Evolutionary conservation across 2,888 invertebrate species (phyloP), one percentile per base, ranked within the genome.

Genomic region (Lithosia quadra): DNA sequence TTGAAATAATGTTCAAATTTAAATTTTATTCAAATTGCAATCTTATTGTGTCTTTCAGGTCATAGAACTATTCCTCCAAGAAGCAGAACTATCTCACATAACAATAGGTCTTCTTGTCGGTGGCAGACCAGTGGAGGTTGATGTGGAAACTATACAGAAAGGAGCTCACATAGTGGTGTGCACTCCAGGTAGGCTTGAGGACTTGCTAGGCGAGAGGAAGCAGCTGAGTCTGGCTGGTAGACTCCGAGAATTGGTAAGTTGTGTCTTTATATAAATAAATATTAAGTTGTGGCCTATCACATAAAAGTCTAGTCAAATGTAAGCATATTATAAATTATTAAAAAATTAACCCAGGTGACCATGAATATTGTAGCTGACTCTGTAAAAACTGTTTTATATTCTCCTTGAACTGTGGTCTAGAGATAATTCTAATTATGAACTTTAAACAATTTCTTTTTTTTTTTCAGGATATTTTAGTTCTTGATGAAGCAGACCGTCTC

Each of bases 401-500:
- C n/a, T n/a, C n/a, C n/a, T n/a, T n/a, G n/a, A n/a, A n/a, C n/a
- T n/a, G n/a, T n/a, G n/a, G n/a, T n/a, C n/a, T n/a, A n/a, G n/a
- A n/a, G n/a, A n/a, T n/a, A n/a, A n/a, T n/a, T n/a, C n/a, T n/a
- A n/a, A n/a, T n/a, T n/a, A n/a, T n/a, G 28, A 1, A 15, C 24
- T 10, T 56, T 34, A 59, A 9, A 36, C 34, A 36, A 24, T 21
- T n/a, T 21, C 8, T 66, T 13, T 24, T 57, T 24, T 1, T 33
- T 10, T 78, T 79, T 2, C 84, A 98, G 97, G 99, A 99, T 91
- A 95, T 99, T 57, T 91, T 99, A 49, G 96, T 99, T 1, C 95
- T 99, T 33, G 99, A 99, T 89, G 99, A 99, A 95, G 99, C 99
- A 0, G 99, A 99, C 91, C 96, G 98, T 59, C 95, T 99, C 15